These are phyloP conservation scores for Otocyon megalotis DNA, from an alignment of 2,113 vertebrate species.

Conservation along the genomic window DNA sequence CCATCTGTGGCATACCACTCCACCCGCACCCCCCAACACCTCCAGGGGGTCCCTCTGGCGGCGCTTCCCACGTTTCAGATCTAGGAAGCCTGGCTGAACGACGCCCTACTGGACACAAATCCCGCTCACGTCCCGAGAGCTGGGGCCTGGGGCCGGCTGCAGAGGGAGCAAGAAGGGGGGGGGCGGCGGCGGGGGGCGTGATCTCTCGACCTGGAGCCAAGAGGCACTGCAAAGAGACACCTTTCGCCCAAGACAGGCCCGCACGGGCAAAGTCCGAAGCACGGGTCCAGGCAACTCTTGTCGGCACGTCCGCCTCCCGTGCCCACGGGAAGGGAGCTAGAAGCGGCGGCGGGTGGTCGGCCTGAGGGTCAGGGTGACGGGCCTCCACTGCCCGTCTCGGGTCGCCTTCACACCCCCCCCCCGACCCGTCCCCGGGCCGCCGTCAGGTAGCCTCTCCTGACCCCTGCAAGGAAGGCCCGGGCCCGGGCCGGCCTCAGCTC, in stretches of 20 bases:
- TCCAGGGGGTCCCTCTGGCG: neutral
- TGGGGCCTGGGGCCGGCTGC: neutral
- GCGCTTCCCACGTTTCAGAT: neutral
- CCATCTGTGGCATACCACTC: fast-evolving
- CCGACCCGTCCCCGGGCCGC: too few species aligned
- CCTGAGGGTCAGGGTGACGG: fast-evolving
- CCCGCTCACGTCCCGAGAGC: neutral
- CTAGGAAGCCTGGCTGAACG: neutral
- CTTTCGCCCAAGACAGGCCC: neutral
- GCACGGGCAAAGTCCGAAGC: too few species aligned
- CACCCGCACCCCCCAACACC: neutral
- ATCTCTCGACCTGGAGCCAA: too few species aligned
- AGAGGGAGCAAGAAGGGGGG: neutral
- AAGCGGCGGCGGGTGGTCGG: neutral
- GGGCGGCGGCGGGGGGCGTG: fast-evolving
- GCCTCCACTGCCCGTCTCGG: neutral
- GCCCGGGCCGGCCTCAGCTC: neutral
- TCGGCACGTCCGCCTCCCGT: fast-evolving
- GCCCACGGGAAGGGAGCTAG: neutral
- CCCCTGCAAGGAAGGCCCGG: too few species aligned
- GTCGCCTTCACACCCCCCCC: neutral
- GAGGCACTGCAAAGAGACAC: neutral
- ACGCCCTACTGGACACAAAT: neutral
- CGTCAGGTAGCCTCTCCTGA: neutral
- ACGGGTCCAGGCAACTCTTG: too few species aligned